Conservation (phyloP, 2,797 vertebrate species). For the Micropoecilia bifurca region DNA sequence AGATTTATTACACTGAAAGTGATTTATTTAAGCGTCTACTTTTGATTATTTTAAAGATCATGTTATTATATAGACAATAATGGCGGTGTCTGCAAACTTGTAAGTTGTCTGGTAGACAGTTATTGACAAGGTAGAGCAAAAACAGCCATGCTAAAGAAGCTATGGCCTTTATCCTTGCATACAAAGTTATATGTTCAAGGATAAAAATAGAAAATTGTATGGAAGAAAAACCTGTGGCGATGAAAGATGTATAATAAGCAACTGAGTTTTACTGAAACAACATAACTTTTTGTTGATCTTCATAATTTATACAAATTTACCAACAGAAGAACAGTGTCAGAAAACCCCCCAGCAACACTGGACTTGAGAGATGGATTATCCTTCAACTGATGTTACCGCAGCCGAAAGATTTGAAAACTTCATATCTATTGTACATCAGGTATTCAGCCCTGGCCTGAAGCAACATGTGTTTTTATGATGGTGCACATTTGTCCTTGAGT, state of each 20-base stretch:
- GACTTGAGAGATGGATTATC: background rate
- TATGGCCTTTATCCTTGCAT: background rate
- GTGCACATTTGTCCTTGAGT: too few species aligned
- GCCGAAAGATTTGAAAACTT: background rate
- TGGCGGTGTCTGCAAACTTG: background rate
- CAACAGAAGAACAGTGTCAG: background rate
- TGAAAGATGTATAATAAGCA: background rate
- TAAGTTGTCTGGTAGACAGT: background rate
- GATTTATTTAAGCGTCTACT: too few species aligned
- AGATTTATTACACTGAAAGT: background rate
- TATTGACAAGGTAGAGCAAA: background rate
- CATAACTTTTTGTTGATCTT: background rate
- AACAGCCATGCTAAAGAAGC: background rate
- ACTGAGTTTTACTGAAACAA: background rate
- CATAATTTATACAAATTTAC: background rate
- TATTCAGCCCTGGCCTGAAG: background rate
- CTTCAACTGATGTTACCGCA: background rate
- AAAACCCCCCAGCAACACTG: background rate
- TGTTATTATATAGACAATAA: background rate
- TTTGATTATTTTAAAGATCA: background rate
- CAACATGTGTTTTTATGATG: background rate
- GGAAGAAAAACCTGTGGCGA: background rate
- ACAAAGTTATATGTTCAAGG: background rate
- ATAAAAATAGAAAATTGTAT: background rate
- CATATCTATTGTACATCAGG: background rate